Percentiles rank a stretch among this genome's conserved stretches.
Conservation (phyloP, 2,113 vertebrate genomes). For the Oncorhynchus tshawytscha region DNA sequence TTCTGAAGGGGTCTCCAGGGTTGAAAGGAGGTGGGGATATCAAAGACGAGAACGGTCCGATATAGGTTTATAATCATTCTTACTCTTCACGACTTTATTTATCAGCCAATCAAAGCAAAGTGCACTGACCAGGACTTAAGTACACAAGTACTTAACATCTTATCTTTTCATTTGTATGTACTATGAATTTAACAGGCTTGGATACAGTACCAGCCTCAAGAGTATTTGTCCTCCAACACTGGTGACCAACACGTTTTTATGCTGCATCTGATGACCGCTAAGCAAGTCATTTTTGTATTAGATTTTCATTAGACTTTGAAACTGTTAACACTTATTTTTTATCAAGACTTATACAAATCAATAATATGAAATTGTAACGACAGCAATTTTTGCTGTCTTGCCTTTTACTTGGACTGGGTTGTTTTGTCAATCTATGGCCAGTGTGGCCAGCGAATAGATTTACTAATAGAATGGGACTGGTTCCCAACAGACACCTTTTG, state of each 20-base stretch:
- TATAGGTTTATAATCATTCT: neutral
- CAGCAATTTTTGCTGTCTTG: constrained; percentile 7
- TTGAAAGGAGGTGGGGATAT: constrained; percentile 40
- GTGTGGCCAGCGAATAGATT: constrained; percentile 13
- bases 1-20: constrained; percentile 35
- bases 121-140: constrained; percentile 70
- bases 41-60: constrained; percentile 21
- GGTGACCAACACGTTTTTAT: constrained; percentile 30
- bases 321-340: constrained; percentile 31
- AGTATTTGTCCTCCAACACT: constrained; percentile 53
- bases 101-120: constrained; percentile 67
- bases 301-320: constrained; percentile 32
- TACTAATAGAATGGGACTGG: constrained; percentile 57
- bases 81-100: constrained; percentile 44
- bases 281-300: constrained; percentile 30
- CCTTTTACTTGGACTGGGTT: constrained; percentile 29
- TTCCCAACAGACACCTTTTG: constrained; percentile 55
- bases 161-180: constrained; percentile 47
- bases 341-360: constrained; percentile 1
- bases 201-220: constrained; percentile 35
- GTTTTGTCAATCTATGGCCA: constrained; percentile 28
- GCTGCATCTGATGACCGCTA: constrained; percentile 49
- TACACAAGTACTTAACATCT: constrained; percentile 66
- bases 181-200: constrained; percentile 38
- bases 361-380: constrained; percentile 1